Percentiles rank a stretch among this genome's conserved stretches.
phyloP scores from a whole-genome alignment of 2,797 vertebrate genomes.

The Melopsittacus undulatus region DNA sequence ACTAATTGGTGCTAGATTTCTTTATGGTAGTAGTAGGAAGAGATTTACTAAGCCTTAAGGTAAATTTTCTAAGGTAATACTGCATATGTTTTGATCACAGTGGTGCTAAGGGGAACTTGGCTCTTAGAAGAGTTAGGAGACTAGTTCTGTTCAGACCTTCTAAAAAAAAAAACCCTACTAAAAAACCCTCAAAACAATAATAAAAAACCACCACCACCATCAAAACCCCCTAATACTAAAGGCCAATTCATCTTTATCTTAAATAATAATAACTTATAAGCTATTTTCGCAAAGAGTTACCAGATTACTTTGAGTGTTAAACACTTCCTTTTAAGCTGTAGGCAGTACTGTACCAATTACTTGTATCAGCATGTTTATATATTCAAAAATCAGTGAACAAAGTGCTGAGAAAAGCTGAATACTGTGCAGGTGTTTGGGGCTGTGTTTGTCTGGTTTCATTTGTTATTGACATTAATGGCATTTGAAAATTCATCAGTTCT shows the following conservation, averaged over 20 bases:
- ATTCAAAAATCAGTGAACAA: background rate
- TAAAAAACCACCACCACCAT: background rate
- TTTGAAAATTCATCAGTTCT: background rate
- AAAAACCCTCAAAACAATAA: background rate
- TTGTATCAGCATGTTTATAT: background rate
- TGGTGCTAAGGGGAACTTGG: background rate
- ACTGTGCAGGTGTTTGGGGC: background rate
- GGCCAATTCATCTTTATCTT: background rate
- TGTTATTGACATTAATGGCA: background rate
- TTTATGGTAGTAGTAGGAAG: background rate
- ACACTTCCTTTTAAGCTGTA: background rate
- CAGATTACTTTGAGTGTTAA: background rate
- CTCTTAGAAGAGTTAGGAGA: background rate
- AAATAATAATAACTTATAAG: background rate
- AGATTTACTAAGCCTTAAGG: background rate
- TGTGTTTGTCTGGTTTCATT: background rate
- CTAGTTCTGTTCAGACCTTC: background rate
- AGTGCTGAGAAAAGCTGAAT: background rate
- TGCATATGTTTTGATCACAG: background rate
- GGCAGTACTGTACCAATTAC: background rate
- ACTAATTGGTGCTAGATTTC: background rate
- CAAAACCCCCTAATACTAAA: background rate
- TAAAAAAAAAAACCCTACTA: background rate
- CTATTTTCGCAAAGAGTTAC: background rate
- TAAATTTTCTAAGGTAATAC: background rate